Evolutionary conservation across 1,140 invertebrate species (phyloP), one percentile per base, ranked within the genome.

Genomic region (Onthophagus taurus): DNA sequence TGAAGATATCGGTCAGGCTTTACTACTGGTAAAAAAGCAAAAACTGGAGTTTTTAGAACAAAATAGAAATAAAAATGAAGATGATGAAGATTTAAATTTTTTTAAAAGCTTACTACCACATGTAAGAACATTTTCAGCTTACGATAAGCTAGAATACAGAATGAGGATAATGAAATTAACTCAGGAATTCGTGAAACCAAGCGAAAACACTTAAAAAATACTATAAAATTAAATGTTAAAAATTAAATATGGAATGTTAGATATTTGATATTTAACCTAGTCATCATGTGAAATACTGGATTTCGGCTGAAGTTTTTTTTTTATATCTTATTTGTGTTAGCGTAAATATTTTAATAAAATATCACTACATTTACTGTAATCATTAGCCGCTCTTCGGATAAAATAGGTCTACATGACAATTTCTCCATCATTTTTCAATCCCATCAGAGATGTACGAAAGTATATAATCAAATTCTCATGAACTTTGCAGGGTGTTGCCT

Each of bases 271-370:
- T 36, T 17, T n/a, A 17, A 36, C 34, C 16, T 17, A 36, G 14
- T 36, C 13, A 36, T 14, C 14, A 36, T 36, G 13, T 36, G 7
- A 36, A 36, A 36, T 36, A 36, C 13, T 36, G 17, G 34, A 36
- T 36, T 36, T 36, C 34, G 34, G 34, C 19, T 36, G 19, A 36
- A 36, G 34, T 36, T 36, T 36, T 17, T 36, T 36, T 36, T 36
- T 36, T 36, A 5, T 14, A 13, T 36, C 19, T 36, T 36, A 17
- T 17, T 36, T 36, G 34, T 36, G 16, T 36, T 36, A 36, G 34
- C 34, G 34, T 17, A 17, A 36, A 13, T 36, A 36, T 17, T 36
- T 26, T 26, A 26, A 26, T 26, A 26, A 26, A 26, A 26, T 26
- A 26, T 26, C 6, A 26, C 23, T 26, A 26, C 23, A 26, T 26